Evolutionary conservation across 2,888 invertebrate genomes (phyloP).

Genomic region (Anoplius nigerrimus): DNA sequence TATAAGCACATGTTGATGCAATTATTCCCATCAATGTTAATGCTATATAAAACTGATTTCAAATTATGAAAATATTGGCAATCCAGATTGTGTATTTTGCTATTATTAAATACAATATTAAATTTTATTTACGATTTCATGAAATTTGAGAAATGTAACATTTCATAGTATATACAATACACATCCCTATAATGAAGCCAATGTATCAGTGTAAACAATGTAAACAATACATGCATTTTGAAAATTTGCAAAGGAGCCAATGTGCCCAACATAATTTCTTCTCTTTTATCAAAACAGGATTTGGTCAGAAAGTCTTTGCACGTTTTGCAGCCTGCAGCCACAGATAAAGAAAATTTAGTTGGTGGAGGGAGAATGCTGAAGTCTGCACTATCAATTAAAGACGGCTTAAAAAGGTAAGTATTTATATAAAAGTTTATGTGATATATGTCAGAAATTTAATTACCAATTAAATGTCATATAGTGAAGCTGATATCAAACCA

Average conservation of each 20-base stretch:
- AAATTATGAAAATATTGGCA: no score
- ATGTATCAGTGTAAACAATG: not conserved
- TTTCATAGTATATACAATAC: not conserved
- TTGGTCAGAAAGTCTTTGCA: conserved; percentile 82
- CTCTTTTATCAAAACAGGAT: conserved; percentile 50
- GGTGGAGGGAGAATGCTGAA: conserved; percentile 78
- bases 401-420: conserved; percentile 36
- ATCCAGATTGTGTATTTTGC: no score
- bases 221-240: not conserved
- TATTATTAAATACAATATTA: no score
- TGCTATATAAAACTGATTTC: no score
- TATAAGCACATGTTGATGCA: no score
- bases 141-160: not conserved
- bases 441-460: not conserved
- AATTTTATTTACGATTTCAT: no score
- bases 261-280: conserved; percentile 29
- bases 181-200: not conserved
- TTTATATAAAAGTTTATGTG: conserved; percentile 4
- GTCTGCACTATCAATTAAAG: conserved; percentile 49
- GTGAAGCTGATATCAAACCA: conserved; percentile 40
- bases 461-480: conserved; percentile 22
- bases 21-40: no score
- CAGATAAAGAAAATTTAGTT: conserved; percentile 85
- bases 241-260: not conserved
- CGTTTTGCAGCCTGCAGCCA: conserved; percentile 83